These are phyloP conservation scores for Porites rus DNA, from an alignment of 92 coral and sea anemone species.

Conservation along the genomic window DNA sequence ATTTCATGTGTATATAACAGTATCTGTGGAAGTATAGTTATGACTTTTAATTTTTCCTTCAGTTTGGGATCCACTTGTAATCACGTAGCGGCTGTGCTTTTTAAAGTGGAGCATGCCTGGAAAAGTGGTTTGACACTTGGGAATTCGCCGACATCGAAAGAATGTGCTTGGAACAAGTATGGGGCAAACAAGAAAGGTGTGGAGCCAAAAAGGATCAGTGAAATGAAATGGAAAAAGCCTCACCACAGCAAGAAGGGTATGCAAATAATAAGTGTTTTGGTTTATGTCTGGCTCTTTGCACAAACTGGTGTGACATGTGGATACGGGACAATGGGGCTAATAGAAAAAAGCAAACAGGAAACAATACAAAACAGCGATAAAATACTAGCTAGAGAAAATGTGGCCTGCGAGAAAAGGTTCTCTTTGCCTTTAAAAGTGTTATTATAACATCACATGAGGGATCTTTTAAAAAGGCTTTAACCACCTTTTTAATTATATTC, in stretches of 20 bases:
- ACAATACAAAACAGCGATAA: conserved; percentile 18
- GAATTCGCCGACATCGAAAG: conserved; percentile 62
- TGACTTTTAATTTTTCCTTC: conserved; percentile 17
- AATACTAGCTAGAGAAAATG: conserved; percentile 25
- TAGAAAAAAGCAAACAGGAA: neutral
- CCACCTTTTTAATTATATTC: conserved; percentile 13
- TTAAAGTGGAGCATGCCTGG: conserved; percentile 76
- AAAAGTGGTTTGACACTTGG: conserved; percentile 51
- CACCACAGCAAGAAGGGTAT: conserved; percentile 59
- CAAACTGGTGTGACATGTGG: conserved; percentile 11
- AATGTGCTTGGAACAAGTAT: conserved; percentile 67
- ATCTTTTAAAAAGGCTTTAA: conserved; percentile 1
- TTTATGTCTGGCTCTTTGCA: conserved; percentile 17
- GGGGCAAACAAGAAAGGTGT: conserved; percentile 58
- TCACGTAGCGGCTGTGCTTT: conserved; percentile 73
- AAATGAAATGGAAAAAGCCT: conserved; percentile 66
- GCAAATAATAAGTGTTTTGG: neutral
- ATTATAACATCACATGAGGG: conserved; percentile 10
- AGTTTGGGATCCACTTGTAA: conserved; percentile 69
- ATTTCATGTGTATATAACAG: conserved; percentile 30
- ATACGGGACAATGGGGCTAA: conserved; percentile 2
- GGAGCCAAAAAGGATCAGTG: conserved; percentile 53
- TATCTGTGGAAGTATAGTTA: conserved; percentile 26
- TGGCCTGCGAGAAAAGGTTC: conserved; percentile 25
- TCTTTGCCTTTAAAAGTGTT: conserved; percentile 24